Percentiles rank a stretch among this genome's conserved stretches.
These are phyloP conservation scores for Anolis carolinensis DNA, from an alignment of 2,113 vertebrate species.

Conservation along the genomic window DNA sequence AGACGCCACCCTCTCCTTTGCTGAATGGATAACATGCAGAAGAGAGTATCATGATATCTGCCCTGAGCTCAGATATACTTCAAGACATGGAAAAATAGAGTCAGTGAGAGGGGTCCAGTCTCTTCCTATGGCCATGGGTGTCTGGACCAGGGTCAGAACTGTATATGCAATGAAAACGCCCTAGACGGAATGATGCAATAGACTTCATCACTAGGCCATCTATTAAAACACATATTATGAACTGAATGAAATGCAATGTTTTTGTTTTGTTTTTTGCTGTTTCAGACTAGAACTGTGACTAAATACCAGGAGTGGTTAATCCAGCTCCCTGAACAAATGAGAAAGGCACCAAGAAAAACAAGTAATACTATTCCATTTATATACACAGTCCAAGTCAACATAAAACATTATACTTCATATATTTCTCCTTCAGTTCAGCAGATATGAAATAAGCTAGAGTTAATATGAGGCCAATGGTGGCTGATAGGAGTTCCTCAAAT, in stretches of 20 bases:
- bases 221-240: not conserved
- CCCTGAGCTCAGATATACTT: not conserved
- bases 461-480: not conserved
- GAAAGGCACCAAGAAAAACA: not conserved
- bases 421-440: not conserved
- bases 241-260: not conserved
- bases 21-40: not conserved
- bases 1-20: not conserved
- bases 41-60: not conserved
- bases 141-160: not conserved
- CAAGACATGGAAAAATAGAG: not conserved
- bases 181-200: not conserved
- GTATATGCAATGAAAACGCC: not conserved
- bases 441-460: not conserved
- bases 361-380: not conserved
- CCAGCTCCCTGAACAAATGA: not conserved
- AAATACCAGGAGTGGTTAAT: not conserved
- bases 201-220: not conserved
- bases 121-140: not conserved
- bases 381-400: not conserved
- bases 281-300: not conserved
- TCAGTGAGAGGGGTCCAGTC: not conserved
- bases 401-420: not conserved
- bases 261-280: not conserved
- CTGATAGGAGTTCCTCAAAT: not conserved